phyloP scores from a whole-genome alignment of 2,888 invertebrate species.

The Drosophila vallismaia region DNA sequence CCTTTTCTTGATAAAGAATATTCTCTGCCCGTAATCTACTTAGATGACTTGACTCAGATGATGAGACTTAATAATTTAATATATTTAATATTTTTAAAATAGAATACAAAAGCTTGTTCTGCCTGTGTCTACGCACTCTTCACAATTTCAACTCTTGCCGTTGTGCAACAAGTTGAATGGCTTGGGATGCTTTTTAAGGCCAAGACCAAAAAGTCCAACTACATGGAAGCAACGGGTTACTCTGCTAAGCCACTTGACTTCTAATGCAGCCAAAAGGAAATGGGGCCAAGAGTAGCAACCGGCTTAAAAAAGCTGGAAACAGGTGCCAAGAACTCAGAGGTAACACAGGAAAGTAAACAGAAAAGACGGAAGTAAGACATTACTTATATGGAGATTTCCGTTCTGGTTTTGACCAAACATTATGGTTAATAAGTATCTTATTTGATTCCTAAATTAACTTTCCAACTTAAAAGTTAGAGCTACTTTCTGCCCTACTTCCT shows the following conservation, averaged over 20 bases:
- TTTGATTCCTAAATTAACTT: not conserved
- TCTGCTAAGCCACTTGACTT: constrained; percentile 65
- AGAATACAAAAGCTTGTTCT: not conserved
- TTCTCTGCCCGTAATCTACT: too few species aligned
- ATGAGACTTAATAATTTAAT: too few species aligned
- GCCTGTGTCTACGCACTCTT: constrained; percentile 15
- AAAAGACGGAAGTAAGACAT: not conserved
- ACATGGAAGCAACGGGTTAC: constrained; percentile 56
- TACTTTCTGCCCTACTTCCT: not conserved
- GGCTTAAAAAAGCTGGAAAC: constrained; percentile 23
- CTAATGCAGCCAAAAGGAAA: constrained; percentile 67
- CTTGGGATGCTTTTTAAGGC: not conserved
- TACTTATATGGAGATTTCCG: constrained; percentile 43
- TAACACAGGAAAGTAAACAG: not conserved
- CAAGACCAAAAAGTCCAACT: constrained; percentile 65
- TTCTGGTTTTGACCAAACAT: not conserved
- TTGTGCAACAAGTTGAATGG: constrained; percentile 56
- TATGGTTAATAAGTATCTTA: not conserved
- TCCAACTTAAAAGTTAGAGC: not conserved
- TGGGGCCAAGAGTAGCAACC: constrained; percentile 68
- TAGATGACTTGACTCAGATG: too few species aligned
- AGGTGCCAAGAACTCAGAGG: constrained; percentile 8
- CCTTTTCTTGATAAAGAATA: not conserved
- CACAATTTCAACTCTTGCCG: constrained; percentile 38
- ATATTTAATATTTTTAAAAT: not conserved